Base-by-base conservation (phyloP, 2,113 vertebrate genomes). In the Rhabdomys dilectus region DNA sequence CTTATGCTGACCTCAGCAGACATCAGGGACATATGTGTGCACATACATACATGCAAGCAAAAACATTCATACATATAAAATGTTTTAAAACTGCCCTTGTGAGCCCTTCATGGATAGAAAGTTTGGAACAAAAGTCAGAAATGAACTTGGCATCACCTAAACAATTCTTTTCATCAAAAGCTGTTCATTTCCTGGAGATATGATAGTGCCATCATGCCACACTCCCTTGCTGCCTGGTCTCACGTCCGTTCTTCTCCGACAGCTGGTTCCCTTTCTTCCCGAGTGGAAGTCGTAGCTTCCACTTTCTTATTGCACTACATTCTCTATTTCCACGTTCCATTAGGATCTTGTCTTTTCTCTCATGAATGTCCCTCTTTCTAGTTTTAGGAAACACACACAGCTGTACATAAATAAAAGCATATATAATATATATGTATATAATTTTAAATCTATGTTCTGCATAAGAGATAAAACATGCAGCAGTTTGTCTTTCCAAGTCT, bases 191-290 rank as follows among this genome's bases (percentile, higher is more conserved):
- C 12, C 62, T 75, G 70, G 9, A 8, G 9, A 39, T 22, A 7
- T 22, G 1, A 9, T 0, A 6, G 36, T 15, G 29, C 39, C 73
- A 29, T 9, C n/a, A 31, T n/a, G 1, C 31, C 3, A 9, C 22
- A 39, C 45, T 45, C 56, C 34, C 53, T 36, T 2, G 16, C 81
- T 39, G 36, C 24, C 36, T 24, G 17, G 21, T 22, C 36, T 21
- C 56, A 39, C 1, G 34, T 24, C n/a, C 11, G 15, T 16, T 26
- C 56, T 56, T 26, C 34, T 39, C n/a, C n/a, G 11, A 24, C 36
- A 29, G 22, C n/a, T 62, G 56, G 11, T 42, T 62, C 56, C 53
- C 78, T n/a, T 58, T 81, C 36, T 58, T n/a, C 4, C 34, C 8
- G 16, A 56, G 51, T 56, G 21, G 24, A 64, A 56, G 48, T 21